Evolutionary conservation across 2,113 vertebrate species (phyloP).

Genomic region (Chrysemys picta): DNA sequence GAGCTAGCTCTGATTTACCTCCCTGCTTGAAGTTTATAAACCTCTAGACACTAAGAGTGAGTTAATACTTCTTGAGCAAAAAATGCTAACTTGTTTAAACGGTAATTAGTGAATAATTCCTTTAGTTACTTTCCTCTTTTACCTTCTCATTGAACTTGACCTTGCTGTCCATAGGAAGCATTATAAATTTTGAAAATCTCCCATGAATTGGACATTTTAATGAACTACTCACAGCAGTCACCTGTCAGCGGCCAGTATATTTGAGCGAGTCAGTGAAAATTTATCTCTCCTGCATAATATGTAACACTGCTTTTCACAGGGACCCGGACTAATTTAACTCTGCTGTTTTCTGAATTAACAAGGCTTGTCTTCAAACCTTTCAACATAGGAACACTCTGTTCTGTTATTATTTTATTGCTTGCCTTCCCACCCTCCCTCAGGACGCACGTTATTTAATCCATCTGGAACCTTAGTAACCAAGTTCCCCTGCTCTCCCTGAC

Average conservation of each 20-base stretch:
- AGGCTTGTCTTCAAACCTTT: constrained; percentile 79
- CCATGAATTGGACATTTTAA: constrained; percentile 81
- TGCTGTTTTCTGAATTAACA: constrained; percentile 80
- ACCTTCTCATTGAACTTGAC: constrained; percentile 79
- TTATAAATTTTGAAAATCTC: constrained; percentile 84
- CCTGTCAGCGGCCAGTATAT: constrained; percentile 75
- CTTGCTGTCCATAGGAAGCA: constrained; percentile 74
- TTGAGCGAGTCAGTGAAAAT: constrained; percentile 70
- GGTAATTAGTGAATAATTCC: constrained; percentile 73
- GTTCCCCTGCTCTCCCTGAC: constrained; percentile 63
- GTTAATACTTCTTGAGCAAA: constrained; percentile 61
- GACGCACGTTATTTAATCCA: constrained; percentile 75
- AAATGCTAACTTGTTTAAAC: constrained; percentile 64
- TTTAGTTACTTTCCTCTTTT: constrained; percentile 58
- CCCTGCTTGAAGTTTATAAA: constrained; percentile 26
- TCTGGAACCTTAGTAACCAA: constrained; percentile 75
- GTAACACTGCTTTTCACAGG: constrained; percentile 70
- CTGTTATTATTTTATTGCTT: constrained; percentile 67
- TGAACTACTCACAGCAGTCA: constrained; percentile 81
- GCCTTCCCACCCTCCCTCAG: constrained; percentile 69
- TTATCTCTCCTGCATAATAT: constrained; percentile 79
- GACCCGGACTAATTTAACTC: constrained; percentile 79
- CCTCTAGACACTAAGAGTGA: constrained; percentile 27
- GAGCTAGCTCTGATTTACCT: constrained; percentile 25
- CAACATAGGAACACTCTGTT: constrained; percentile 73